Conservation (phyloP, 2,888 invertebrate species). For the Phasia obesa region DNA sequence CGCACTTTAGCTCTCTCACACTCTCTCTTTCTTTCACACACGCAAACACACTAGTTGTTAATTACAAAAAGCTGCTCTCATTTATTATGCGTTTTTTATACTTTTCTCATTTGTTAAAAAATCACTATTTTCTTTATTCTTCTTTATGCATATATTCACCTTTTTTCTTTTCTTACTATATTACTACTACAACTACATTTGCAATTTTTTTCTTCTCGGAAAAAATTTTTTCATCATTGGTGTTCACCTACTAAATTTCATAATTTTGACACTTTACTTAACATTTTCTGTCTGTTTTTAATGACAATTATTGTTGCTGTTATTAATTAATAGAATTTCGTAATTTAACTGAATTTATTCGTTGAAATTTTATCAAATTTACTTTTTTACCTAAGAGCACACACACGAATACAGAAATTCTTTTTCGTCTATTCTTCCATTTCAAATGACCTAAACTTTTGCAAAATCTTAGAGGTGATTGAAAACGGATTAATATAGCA, state of each 20-base stretch:
- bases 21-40: conserved; percentile 9
- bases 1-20: conserved; percentile 61
- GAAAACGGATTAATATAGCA: neutral
- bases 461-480: conserved; percentile 13
- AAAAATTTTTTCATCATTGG: conserved; percentile 67
- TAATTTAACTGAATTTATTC: conserved; percentile 66
- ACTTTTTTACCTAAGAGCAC: conserved; percentile 77
- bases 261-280: conserved; percentile 54
- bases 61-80: conserved; percentile 35
- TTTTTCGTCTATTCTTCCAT: conserved; percentile 77
- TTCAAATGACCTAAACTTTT: conserved; percentile 63
- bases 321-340: conserved; percentile 60
- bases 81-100: conserved; percentile 45
- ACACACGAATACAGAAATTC: conserved; percentile 81
- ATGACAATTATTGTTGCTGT: conserved; percentile 44
- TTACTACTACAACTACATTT: conserved; percentile 72
- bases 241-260: conserved; percentile 61
- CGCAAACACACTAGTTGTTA: conserved; percentile 9
- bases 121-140: conserved; percentile 63
- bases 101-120: conserved; percentile 53
- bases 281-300: conserved; percentile 55
- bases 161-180: conserved; percentile 71
- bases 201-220: conserved; percentile 68
- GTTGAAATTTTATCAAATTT: conserved; percentile 72
- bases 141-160: conserved; percentile 66